Conservation (phyloP, 2,797 vertebrate species). For the Arvicola amphibius region DNA sequence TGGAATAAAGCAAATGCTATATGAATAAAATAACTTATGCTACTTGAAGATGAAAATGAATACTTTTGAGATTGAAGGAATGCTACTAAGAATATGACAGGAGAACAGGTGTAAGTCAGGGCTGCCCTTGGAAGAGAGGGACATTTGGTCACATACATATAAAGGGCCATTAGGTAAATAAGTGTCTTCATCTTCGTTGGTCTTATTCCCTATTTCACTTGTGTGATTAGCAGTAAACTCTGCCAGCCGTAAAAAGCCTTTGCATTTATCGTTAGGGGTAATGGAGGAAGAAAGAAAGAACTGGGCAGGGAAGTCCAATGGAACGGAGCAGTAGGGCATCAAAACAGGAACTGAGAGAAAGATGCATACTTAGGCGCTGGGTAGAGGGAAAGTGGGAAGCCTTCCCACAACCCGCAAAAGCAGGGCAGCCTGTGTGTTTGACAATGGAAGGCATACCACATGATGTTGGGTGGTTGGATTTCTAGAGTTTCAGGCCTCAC, state of each 20-base stretch:
- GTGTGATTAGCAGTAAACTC: not conserved
- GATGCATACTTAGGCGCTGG: not conserved
- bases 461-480: not conserved
- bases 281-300: conserved; percentile 32
- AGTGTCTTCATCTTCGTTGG: not conserved
- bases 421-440: not conserved
- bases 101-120: not conserved
- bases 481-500: not conserved
- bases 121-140: not conserved
- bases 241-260: not conserved
- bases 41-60: not conserved
- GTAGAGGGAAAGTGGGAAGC: too few relatives aligned
- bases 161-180: conserved; percentile 25
- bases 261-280: not conserved
- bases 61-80: not conserved
- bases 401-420: not conserved
- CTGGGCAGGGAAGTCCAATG: not conserved
- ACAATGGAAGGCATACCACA: rapidly evolving
- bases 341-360: not conserved
- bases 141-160: not conserved
- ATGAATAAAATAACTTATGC: conserved; percentile 3
- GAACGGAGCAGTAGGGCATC: not conserved
- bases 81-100: not conserved
- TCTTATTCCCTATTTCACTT: not conserved
- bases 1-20: not conserved